Base-by-base conservation (phyloP, 1,140 invertebrate genomes). In the Zaprionus tsacasi region DNA sequence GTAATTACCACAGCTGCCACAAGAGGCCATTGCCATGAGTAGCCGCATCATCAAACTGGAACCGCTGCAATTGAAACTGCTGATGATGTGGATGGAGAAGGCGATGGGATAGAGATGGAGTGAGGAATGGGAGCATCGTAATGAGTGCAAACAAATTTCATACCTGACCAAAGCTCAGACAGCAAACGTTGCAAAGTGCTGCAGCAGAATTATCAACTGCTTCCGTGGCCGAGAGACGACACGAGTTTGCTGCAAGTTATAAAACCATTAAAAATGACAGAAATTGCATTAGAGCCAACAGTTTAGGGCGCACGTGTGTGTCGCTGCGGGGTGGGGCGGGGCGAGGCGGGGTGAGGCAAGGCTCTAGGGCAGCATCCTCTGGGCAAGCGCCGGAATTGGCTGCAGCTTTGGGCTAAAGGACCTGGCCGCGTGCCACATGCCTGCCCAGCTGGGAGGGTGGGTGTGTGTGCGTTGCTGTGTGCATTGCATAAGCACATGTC, bases 181-280 rank as follows among this genome's bases (percentile, higher is more conserved):
- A 63, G 60, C 38, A 35, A 45, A 43, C 54, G 48, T 33, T 45
- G 45, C 55, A 64, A 66, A 48, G 43, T 33, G 52, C 70, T 48
- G 40, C 64, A 52, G 40, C 64, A 65, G 76, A 65, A 79, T 78
- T 79, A 66, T 70, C 65, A 65, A 65, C 63, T 65, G 67, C 50
- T 82, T 63, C 57, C 45, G 61, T 21, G 21, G 21, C 2, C 21
- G 21, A 21, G 21, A 30, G 27, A 30, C 27, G 30, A 50, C 17
- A 50, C 65, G 61, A 77, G 55, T 77, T 77, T 70, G 71, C 21
- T 60, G 73, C 77, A 88, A 82, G 76, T 74, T 82, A 86, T 79
- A 86, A 86, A 86, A 88, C 72, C 83, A 88, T 87, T 88, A 80
- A 68, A 78, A 80, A 87, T 73, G 82, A 87, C 82, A 87, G 76